Base-by-base conservation (phyloP, 30 jellyfish, hydroid and myxozoan species). In the Nemopilema nomurai region DNA sequence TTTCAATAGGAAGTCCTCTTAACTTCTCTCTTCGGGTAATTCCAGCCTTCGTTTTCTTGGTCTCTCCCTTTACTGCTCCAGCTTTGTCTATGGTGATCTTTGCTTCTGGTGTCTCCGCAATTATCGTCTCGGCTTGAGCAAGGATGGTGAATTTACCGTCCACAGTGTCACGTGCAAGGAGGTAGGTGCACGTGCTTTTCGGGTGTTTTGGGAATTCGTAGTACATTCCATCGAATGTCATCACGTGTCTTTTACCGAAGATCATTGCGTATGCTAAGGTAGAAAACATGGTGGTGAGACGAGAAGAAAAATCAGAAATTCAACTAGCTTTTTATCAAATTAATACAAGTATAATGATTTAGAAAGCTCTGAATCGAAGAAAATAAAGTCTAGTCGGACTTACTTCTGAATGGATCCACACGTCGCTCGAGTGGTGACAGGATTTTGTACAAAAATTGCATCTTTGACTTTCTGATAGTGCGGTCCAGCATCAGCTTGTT, bases 171-270 rank as follows among this genome's bases (percentile, higher is more conserved):
- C 95, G 89, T 3, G 97, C 97, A 51, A 95, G 77, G 78, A 95
- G 69, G 89, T 95, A 95, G 6, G 97, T 76, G 91, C 99, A 95
- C 1, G 76, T 70, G 19, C 87, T 51, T 41, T 71, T 65, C 53
- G 88, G 76, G 74, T 89, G 78, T 17, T 71, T 79, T 7, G 90
- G 90, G 73, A 95, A 85, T 19, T 95, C 96, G 84, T 86, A 90
- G 84, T 70, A 82, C 23, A 81, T 90, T 28, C 92, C 92, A 82
- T 95, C 99, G 83, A 95, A 95, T 1, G 99, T 90, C 94, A 95
- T 29, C 8, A 95, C 97, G 69, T 87, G 97, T 82, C 71, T 77
- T 84, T 89, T 87, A 51, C 97, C 99, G 69, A 90, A 95, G 84
- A 95, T 95, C 97, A 89, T 90, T 52, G 99, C 99, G 51, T 69